A percentile compares a stretch with the other conserved stretches of the same genome.
Conservation (phyloP, 2,797 vertebrate species). For the Sebastolobus alascanus region DNA sequence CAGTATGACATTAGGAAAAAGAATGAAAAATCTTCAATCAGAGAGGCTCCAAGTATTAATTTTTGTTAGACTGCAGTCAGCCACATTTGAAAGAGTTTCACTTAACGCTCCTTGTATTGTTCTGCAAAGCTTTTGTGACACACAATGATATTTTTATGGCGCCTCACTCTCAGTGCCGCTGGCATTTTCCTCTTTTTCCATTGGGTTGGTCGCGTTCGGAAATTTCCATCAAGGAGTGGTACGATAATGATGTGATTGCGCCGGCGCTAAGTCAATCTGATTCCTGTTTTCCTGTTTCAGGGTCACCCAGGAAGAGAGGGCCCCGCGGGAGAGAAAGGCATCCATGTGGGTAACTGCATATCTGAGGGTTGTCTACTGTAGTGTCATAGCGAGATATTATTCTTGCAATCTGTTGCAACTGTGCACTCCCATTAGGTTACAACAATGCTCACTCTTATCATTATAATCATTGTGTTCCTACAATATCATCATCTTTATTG, state of each 20-base stretch:
- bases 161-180: constrained; percentile 18
- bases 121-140: constrained; percentile 46
- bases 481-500: constrained; percentile 48
- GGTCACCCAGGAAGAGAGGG: constrained; percentile 95
- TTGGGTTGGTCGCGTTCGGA: constrained; percentile 21
- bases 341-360: constrained; percentile 85
- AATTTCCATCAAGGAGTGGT: constrained; percentile 30
- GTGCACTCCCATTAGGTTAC: constrained; percentile 27
- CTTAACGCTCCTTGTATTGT: constrained; percentile 34
- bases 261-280: constrained; percentile 21
- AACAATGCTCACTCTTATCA: constrained; percentile 38
- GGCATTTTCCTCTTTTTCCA: constrained; percentile 22
- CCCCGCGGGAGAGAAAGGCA: constrained; percentile 91
- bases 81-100: constrained; percentile 52
- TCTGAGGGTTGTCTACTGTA: constrained; percentile 19
- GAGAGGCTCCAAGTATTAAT: constrained; percentile 26
- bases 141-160: constrained; percentile 35
- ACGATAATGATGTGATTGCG: constrained; percentile 42
- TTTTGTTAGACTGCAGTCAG: constrained; percentile 33
- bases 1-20: constrained; percentile 35
- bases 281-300: constrained; percentile 74
- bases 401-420: constrained; percentile 23
- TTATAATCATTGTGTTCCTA: constrained; percentile 39
- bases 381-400: constrained; percentile 27
- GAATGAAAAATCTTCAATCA: constrained; percentile 19